Conservation (phyloP, 1,140 invertebrate species). For the Camponotus vicinus region DNA sequence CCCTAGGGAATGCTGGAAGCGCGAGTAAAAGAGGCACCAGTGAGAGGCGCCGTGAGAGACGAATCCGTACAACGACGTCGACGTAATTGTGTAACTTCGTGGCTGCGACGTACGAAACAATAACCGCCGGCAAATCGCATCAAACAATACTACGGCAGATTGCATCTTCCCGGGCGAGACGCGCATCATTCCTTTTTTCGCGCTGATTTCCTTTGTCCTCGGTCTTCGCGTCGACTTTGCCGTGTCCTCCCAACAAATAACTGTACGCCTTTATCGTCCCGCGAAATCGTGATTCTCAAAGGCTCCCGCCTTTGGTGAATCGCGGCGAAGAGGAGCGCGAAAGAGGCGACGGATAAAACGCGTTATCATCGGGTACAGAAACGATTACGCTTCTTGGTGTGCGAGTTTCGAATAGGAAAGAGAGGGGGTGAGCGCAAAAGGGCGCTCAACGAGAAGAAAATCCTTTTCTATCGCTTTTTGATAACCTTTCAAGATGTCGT, state of each 20-base stretch:
- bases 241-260: conserved; percentile 59
- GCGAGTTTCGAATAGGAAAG: conserved; percentile 43
- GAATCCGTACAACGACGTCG: conserved; percentile 51
- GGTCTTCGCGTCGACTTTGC: conserved; percentile 26
- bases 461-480: conserved; percentile 58
- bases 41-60: conserved; percentile 14
- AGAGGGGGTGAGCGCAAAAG: conserved; percentile 19
- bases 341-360: conserved; percentile 28
- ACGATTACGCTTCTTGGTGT: conserved; percentile 61
- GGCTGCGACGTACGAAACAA: conserved; percentile 68
- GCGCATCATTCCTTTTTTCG: conserved; percentile 30
- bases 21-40: not conserved
- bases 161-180: conserved; percentile 55
- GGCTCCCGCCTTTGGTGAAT: conserved; percentile 46
- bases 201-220: not conserved
- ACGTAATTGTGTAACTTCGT: conserved; percentile 71
- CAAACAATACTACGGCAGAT: conserved; percentile 70
- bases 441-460: conserved; percentile 47
- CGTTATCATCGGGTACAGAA: conserved; percentile 69
- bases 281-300: conserved; percentile 61
- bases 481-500: conserved; percentile 41
- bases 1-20: not conserved
- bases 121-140: conserved; percentile 69
- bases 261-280: conserved; percentile 43
- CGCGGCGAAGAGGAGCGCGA: conserved; percentile 1